Evolutionary conservation across 2,113 vertebrate genomes (phyloP), one percentile per base, ranked within the genome.

Genomic region (Brachypodius melanocephalos): DNA sequence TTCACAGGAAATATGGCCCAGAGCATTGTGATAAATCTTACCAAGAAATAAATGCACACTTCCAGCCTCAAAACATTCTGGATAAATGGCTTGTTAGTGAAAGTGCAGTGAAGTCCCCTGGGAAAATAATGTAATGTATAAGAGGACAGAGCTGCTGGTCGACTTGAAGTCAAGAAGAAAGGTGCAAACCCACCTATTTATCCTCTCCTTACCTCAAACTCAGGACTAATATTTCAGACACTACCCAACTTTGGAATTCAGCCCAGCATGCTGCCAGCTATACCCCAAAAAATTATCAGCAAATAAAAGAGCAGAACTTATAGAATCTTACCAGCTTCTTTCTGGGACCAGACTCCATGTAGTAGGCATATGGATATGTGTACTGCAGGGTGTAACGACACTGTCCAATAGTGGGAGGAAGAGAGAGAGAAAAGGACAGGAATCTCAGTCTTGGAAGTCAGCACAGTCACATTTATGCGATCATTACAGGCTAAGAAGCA

Each of bases 341-440:
- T 96, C 99, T 98, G 43, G 99, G 99, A 61, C 99, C 99, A 48
- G 99, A 99, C 96, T 99, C 99, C 99, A 99, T 99, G 98, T 99
- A 99, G 97, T 99, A 99, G 86, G 99, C 99, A 52, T 99, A 99
- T 2, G 99, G 99, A 93, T 99, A 99, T 25, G 99, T 99, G 83
- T 99, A 99, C 96, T 99, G 99, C 98, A 99, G 98, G 32, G 99
- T 99, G 94, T 99, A 99, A 91, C 99, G 99, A 98, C 99, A 99
- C 99, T 99, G 93, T 20, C 5, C 15, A 55, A 62, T 63, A 73
- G 25, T 7, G 15, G 34, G n/a, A 78, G 34, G 28, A 48, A 90
- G 29, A 94, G 92, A 94, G 4, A 89, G n/a, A 85, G 90, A 68
- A 97, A 29, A 71, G 29, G 63, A 75, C 82, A 93, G 31, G 31